Conservation (phyloP, 1,140 invertebrate genomes). For the Ylistrum balloti region DNA sequence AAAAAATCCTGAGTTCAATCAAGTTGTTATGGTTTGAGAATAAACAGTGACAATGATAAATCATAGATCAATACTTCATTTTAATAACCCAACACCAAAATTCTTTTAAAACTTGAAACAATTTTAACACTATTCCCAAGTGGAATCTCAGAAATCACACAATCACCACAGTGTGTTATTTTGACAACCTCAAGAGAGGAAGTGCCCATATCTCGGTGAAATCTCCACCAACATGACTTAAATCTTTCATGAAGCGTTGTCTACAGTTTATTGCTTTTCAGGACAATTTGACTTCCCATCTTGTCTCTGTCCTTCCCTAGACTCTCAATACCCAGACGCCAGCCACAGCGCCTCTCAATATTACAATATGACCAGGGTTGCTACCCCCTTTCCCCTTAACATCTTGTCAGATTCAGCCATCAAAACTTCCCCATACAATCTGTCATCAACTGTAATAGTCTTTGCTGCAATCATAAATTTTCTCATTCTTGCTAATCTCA, state of each 20-base stretch:
- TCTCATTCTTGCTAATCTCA: background rate
- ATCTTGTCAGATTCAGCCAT: background rate
- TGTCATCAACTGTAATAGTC: background rate
- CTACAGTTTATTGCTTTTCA: slow-evolving; percentile 18
- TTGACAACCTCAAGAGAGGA: background rate
- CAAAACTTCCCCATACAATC: background rate
- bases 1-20: background rate
- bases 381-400: background rate
- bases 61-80: background rate
- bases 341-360: background rate
- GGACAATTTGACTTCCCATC: background rate
- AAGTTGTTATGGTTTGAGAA: background rate
- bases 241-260: slow-evolving; percentile 28
- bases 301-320: background rate
- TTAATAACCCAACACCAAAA: slow-evolving; percentile 5
- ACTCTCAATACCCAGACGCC: background rate
- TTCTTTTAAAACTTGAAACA: background rate
- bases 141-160: background rate
- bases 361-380: background rate
- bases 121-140: background rate
- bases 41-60: background rate
- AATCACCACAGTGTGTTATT: slow-evolving; percentile 7
- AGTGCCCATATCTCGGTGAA: background rate
- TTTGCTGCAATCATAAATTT: background rate
- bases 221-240: background rate